Evolutionary conservation across 2,113 vertebrate genomes (phyloP), one percentile per base, ranked within the genome.

Genomic region (Danio rerio): DNA sequence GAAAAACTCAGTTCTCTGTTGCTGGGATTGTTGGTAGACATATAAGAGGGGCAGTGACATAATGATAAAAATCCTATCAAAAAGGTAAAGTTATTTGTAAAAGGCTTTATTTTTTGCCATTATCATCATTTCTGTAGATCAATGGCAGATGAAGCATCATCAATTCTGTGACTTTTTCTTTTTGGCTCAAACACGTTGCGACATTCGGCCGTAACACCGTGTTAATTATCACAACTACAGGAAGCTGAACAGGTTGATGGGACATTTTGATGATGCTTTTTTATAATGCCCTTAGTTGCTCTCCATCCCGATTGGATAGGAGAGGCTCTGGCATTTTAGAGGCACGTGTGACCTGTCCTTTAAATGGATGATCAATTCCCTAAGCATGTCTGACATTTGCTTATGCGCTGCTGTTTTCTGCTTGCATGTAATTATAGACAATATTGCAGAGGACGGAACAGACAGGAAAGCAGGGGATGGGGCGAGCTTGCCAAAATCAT

Each of bases 261-360:
- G 50, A 68, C 47, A 16, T 81, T 83, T 85, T 63, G 11, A 42
- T 20, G 71, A 72, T 81, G 49, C 15, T 72, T 81, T 71, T 56
- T 11, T 78, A 42, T 40, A 10, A 18, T 83, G 81, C 78, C 72
- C 53, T 81, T 65, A 61, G 58, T 79, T 79, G 53, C 79, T 74
- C 82, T 63, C 13, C 13, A n/a, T 47, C 75, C 78, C 81, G 78
- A 83, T 83, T 79, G 85, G 75, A 11, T 40, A n/a, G n/a, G 40
- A 63, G 81, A 65, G 59, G 71, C 53, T 77, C 43, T 87, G 82
- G 83, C 84, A 85, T 89, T 87, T 87, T 56, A 81, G 69, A 76
- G 55, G 78, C 77, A 83, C 61, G 40, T 72, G 73, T 87, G 83
- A 87, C 83, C 79, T 81, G 81, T 86, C 82, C 82, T 90, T 85